Percentiles rank a stretch among this genome's conserved stretches.
Conservation (phyloP, 2,113 vertebrate genomes). For the Ciconia stormi region DNA sequence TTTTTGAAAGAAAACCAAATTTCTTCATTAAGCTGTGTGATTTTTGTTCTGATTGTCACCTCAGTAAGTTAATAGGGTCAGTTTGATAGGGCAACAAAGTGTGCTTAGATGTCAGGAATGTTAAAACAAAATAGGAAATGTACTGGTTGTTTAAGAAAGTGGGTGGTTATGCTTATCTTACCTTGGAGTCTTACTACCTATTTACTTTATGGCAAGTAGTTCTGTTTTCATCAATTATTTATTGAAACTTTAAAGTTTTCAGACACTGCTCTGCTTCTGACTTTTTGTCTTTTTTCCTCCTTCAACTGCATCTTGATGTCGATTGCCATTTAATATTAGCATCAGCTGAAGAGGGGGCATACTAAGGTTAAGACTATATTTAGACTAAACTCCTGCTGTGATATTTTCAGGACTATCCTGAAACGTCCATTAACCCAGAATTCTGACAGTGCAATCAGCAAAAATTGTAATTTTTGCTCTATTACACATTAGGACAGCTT, state of each 20-base stretch:
- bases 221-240: neutral
- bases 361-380: neutral
- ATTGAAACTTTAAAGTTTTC: neutral
- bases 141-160: neutral
- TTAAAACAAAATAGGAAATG: neutral
- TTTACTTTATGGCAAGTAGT: neutral
- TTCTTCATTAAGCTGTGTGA: neutral
- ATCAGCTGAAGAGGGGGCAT: neutral
- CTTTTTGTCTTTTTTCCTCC: neutral
- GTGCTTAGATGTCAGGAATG: neutral
- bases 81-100: neutral
- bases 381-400: neutral
- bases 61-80: neutral
- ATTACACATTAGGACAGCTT: neutral
- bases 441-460: neutral
- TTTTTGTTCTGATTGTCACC: neutral
- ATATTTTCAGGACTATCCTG: neutral
- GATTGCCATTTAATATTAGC: neutral
- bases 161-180: neutral
- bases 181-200: neutral
- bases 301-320: neutral
- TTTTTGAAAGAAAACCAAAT: neutral
- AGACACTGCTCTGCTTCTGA: neutral
- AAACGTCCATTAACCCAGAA: neutral
- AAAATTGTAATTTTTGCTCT: neutral